Evolutionary conservation across 2,113 vertebrate species (phyloP), one percentile per base, ranked within the genome.

Genomic region (Clupea harengus): DNA sequence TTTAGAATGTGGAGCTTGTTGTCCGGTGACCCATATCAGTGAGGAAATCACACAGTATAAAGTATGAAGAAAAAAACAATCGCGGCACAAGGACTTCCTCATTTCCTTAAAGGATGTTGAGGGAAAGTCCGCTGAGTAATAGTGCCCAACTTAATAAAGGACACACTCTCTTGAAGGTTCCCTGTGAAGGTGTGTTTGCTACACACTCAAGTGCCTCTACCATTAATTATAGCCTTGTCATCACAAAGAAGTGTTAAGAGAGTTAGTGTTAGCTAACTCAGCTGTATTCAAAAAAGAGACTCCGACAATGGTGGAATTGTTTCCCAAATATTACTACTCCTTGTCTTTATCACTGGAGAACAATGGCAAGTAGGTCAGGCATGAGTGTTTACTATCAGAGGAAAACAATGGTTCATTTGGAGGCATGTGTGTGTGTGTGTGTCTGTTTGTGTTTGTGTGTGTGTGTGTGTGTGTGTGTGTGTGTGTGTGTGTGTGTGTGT

Each of bases 91-190:
- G 45, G 49, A 52, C 50, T 44, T 60, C 80, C 81, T 78, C 78
- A 82, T 45, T 54, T 91, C 64, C 85, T 67, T 57, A 60, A 78
- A 86, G 46, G 28, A 78, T 47, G 49, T 83, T 75, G 86, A 89
- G 88, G 88, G 89, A 89, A 72, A 13, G 10, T 45, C 25, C 25
- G 39, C 72, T 86, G 52, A 88, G 88, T 75, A 88, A 78, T 39
- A 18, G 3, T 17, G 72, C 28, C 28, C 72, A 15, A 15, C 72
- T 32, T 13, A 67, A 67, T 32, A 78, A 78, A 28, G 28, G 72
- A 78, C 32, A 15, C 28, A 32, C 28, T 78, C 32, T 32, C 32
- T 78, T 44, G 72, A 78, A 78, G 72, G 72, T 39, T 39, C 28
- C 15, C 28, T 39, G 39, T 39, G 39, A 39, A 39, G 9, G 25